Base-by-base conservation (phyloP, 1,140 invertebrate species). In the Galendromus occidentalis region DNA sequence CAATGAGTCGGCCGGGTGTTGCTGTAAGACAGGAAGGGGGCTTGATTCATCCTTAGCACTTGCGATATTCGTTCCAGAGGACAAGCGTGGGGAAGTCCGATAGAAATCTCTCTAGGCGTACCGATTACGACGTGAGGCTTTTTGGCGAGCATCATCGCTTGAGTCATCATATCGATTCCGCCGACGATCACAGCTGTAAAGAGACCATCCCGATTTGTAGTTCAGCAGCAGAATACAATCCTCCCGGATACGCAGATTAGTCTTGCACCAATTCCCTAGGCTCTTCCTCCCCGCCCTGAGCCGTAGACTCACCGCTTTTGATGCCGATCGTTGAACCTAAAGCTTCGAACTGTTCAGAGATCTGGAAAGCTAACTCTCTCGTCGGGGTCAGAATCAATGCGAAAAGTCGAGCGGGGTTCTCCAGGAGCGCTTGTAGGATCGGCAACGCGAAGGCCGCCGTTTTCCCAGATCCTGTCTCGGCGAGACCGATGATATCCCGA, bases 381-480 rank as follows among this genome's bases (percentile, higher is more conserved):
- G 95, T 98, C 18, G 95, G 95, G 29, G 94, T 97, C 4, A 98
- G 76, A 69, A 98, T 82, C 0, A 98, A 78, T 6, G 90, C 91
- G 80, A 94, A 98, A 71, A 95, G 85, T 73, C 91, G 78, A 72
- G 96, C 92, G 6, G 92, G 92, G 74, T 84, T 87, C 69, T 92
- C 85, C 17, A 98, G 76, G 9, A 98, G 75, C 0, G 85, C 80
- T 73, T 98, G 93, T 12, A 98, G 74, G 70, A 98, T 96, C 0
- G 95, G 95, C 65, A 98, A 73, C 1, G 91, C 91, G 79, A 98
- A 98, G 0, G 95, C 91, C 39, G 86, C 95, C 1, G 95, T 98
- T 79, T 98, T 98, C 17, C 95, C 94, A 6, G 92, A 97, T 7
- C 95, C 93, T 2, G 94, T 98, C 79, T 98, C 93, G 1, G 94